Base-by-base conservation (phyloP, 2,888 invertebrate species). In the Torymus tubicola region DNA sequence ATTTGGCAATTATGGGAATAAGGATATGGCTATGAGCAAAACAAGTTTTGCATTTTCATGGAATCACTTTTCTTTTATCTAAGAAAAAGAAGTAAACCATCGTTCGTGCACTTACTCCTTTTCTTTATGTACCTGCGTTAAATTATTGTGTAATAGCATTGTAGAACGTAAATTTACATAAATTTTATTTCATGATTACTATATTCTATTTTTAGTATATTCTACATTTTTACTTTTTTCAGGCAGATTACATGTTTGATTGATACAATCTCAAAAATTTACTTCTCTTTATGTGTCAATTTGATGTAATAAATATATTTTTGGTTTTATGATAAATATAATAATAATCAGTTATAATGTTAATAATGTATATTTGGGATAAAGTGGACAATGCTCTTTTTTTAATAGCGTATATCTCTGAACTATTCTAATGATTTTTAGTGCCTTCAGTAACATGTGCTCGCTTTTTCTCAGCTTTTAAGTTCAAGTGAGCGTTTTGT, bases 81-180 rank as follows among this genome's bases (percentile, higher is more conserved):
- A 57, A 67, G 13, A 74, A 57, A 75, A 60, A 73, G 24, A 58
- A 69, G 21, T 60, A 68, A 24, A 82, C 73, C 65, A 82, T 80
- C 80, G 82, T 78, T 80, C 82, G 68, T 82, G 82, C 82, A 80
- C 79, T 82, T 80, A 80, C 82, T 80, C 82, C 80, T 80, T 77
- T 80, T 77, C 65, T 77, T 81, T 64, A 69, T 70, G 52, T 80
- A 63, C 42, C 74, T 70, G 55, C 52, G 71, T 71, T 78, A 80
- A 76, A 80, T 78, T 31, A 69, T 77, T 76, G 61, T 65, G 70
- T 60, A 55, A 50, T 65, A 82, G 82, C 69, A 69, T 21, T 72
- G 75, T 58, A 69, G 16, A 79, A 81, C 74, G 31, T 81, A 79
- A 81, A 79, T 79, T 58, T 79, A 73, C 76, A 63, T 79, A 70